Percentiles rank a stretch among this genome's conserved stretches.
Conservation (phyloP, 1,140 invertebrate genomes). For the Thalassaphorura encarpata region DNA sequence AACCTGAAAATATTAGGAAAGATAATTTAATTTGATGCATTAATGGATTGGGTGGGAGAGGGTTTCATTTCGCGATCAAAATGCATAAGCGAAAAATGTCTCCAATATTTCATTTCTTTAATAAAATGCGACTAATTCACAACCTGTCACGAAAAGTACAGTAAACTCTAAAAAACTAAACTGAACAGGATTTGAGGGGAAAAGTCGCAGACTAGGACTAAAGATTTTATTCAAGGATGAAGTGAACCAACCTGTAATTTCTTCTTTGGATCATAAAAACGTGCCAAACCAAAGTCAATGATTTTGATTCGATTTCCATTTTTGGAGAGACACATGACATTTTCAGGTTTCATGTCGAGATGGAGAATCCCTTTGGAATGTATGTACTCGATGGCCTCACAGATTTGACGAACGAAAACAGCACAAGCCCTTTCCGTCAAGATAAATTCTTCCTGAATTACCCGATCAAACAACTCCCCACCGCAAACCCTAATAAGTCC, state of each 20-base stretch:
- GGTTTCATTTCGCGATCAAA: too few relatives aligned
- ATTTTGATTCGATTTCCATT: slow-evolving; percentile 95
- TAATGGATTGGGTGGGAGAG: too few relatives aligned
- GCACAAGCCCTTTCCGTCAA: slow-evolving; percentile 90
- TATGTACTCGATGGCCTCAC: slow-evolving; percentile 92
- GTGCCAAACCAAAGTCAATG: slow-evolving; percentile 91
- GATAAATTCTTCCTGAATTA: slow-evolving; percentile 96
- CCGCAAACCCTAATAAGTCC: slow-evolving; percentile 70
- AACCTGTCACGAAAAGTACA: too few relatives aligned
- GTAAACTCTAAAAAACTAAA: too few relatives aligned
- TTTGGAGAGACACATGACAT: slow-evolving; percentile 88
- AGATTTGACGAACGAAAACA: slow-evolving; percentile 94
- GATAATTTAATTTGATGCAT: too few relatives aligned
- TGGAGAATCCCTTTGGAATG: slow-evolving; percentile 89
- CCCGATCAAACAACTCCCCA: slow-evolving; percentile 94
- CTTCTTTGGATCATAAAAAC: slow-evolving; percentile 82
- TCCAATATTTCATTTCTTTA: too few relatives aligned
- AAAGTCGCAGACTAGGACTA: too few relatives aligned
- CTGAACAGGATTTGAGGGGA: too few relatives aligned
- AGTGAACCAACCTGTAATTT: slow-evolving; percentile 53
- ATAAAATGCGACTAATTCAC: too few relatives aligned
- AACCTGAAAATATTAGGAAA: background rate
- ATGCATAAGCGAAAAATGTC: too few relatives aligned
- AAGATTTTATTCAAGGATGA: background rate
- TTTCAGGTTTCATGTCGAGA: slow-evolving; percentile 97